Evolutionary conservation across 2,797 vertebrate genomes (phyloP), one percentile per base, ranked within the genome.

Genomic region (Brotogeris chrysoptera): DNA sequence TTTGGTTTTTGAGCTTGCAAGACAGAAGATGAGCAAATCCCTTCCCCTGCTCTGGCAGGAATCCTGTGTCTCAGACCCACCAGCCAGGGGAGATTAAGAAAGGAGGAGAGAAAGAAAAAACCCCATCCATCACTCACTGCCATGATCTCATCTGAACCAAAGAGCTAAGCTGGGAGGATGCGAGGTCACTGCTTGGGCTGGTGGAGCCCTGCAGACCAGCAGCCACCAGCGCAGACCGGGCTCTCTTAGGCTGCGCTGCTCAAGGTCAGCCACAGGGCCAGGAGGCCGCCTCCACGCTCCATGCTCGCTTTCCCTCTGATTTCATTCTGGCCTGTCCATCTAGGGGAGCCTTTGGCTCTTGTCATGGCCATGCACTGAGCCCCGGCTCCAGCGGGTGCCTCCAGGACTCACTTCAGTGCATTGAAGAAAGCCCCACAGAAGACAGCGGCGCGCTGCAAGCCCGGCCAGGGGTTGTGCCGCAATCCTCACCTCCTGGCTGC

Each of bases 11-110:
- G 70, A 95, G 92, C 90, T 92, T 60, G 71, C 92, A 94, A 96
- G 95, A 95, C 88, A 93, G 64, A 88, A 86, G 94, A 96, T 88
- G 94, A 95, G 91, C 90, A 96, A 97, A 97, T 95, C 96, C 92
- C 90, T 93, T 92, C 77, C 68, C 82, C 12, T 66, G 80, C 95
- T 95, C 88, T 88, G 94, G 94, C 88, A 96, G 95, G 91, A 93
- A 95, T 96, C 91, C 92, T 64, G 73, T 76, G 87, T 77, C 92
- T 97, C 92, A 93, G 74, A 90, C 94, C 94, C 78, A 96, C 92
- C 86, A 95, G 92, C 85, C 82, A 86, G 60, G 82, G 36, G 81
- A 92, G 95, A 96, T 96, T 96, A 96, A 79, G 66, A 43, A 89
- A 92, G 55, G 41, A 92, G 83, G 32, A 91, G 68, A 93, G 39